Base-by-base conservation (phyloP, 2,113 vertebrate species). In the Silurus glanis region DNA sequence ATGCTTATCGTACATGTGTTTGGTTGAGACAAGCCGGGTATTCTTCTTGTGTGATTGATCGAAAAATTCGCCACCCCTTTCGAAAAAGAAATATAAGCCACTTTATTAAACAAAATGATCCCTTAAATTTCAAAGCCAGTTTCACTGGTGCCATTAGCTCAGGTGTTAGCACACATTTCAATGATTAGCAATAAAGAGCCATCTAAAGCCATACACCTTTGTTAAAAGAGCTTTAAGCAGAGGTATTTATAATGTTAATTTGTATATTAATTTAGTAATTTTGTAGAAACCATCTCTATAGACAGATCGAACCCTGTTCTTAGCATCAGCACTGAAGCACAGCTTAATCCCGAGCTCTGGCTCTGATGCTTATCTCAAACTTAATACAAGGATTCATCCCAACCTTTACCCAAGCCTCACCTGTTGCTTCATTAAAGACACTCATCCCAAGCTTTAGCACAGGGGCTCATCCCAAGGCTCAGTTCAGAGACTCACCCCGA, bases 21-120 rank as follows among this genome's bases (percentile, higher is more conserved):
- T 83, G 83, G 83, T 53, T 80, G 49, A 37, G 6, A 9, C 58
- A 8, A n/a, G 5, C n/a, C 37, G 28, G 28, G 28, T 19, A 7
- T 16, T 47, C 10, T 83, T 69, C 21, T 58, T 4, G 4, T 23
- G 37, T 17, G 85, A 87, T 90, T 85, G 85, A 87, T 47, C 59
- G 72, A 19, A 25, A 28, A 9, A 16, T 62, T 84, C 45, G 51
- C 85, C 85, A 66, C 85, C 87, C 85, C 85, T 76, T 58, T 49
- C n/a, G 23, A 75, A 5, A 37, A 28, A 67, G 25, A 2, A 37
- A 37, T 16, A 5, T 51, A 19, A 45, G 19, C 19, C 4, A 2
- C 10, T 17, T 72, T 72, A 72, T 16, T 47, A 21, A 67, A 19
- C 28, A 71, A 9, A 17, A 19, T 14, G 67, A 49, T 74, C 12